These are phyloP conservation scores for Seira sanloemensis DNA, from an alignment of 2,888 invertebrate genomes.

Conservation along the genomic window DNA sequence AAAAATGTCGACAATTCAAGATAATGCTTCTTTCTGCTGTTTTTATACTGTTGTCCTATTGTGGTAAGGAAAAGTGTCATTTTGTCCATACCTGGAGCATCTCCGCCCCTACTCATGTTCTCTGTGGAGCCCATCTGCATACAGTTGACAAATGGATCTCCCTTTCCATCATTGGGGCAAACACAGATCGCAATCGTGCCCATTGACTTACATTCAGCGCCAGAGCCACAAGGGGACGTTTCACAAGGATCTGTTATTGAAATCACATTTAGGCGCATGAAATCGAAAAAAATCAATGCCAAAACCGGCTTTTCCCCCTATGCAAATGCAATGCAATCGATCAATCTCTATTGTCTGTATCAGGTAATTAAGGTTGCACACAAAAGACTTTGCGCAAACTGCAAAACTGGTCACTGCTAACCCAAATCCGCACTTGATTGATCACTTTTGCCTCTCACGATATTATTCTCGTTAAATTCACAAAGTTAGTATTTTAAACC, in stretches of 20 bases:
- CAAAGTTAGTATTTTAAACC: not conserved
- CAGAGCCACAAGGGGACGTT: conserved; percentile 66
- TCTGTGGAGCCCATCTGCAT: conserved; percentile 17
- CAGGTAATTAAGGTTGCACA: not conserved
- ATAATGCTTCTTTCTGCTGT: too few species aligned
- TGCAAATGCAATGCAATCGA: not conserved
- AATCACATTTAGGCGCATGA: not conserved
- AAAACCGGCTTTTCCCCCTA: conserved; percentile 13
- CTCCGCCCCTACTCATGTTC: too few species aligned
- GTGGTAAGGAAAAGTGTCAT: too few species aligned
- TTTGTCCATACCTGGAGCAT: too few species aligned
- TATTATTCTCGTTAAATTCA: too few species aligned
- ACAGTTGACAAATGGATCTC: conserved; percentile 70
- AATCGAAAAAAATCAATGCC: not conserved
- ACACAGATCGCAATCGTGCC: conserved; percentile 65
- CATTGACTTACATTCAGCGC: conserved; percentile 66
- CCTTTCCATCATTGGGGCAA: conserved; percentile 64
- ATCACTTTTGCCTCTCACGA: too few species aligned
- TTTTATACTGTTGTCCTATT: too few species aligned
- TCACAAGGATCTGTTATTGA: conserved; percentile 61
- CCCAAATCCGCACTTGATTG: not conserved
- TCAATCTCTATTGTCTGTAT: not conserved
- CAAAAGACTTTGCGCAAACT: not conserved
- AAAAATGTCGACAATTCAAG: too few species aligned
- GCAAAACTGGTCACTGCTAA: conserved; percentile 3